phyloP scores from a whole-genome alignment of 2,888 invertebrate species.

The Maniola hyperantus region DNA sequence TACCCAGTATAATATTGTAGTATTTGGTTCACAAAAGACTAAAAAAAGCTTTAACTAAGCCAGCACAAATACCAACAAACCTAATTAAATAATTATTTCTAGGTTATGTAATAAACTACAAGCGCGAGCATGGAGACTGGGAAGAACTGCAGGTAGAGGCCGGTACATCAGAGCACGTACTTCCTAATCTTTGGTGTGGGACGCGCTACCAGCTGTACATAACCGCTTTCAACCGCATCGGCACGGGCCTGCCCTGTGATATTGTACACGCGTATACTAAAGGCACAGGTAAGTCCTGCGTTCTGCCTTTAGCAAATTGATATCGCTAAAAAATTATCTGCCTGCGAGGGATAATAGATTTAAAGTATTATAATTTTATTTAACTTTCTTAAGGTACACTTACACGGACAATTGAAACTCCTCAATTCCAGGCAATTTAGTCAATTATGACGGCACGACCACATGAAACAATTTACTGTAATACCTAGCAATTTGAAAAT shows the following conservation, averaged over 20 bases:
- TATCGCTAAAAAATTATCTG: no score
- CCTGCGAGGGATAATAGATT: no score
- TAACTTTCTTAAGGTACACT: no score
- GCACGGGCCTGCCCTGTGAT: slow-evolving; percentile 93
- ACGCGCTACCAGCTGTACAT: slow-evolving; percentile 94
- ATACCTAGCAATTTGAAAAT: no score
- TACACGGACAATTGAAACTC: no score
- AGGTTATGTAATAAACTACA: slow-evolving; percentile 95
- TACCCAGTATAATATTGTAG: no score
- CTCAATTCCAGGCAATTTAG: no score
- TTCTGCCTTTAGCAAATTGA: no score
- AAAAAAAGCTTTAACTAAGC: no score
- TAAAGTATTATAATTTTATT: no score
- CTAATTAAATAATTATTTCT: neutral
- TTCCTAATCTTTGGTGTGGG: slow-evolving; percentile 93
- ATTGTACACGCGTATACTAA: slow-evolving; percentile 93
- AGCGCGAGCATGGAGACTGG: slow-evolving; percentile 95
- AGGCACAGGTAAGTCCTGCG: slow-evolving; percentile 83
- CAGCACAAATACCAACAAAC: neutral
- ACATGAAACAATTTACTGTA: no score
- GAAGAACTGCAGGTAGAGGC: slow-evolving; percentile 94
- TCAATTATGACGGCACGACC: no score
- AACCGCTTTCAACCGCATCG: slow-evolving; percentile 95
- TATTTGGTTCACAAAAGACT: neutral
- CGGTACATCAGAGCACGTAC: slow-evolving; percentile 89